phyloP scores from a whole-genome alignment of 2,113 vertebrate species.

The Bujurquina vittata region DNA sequence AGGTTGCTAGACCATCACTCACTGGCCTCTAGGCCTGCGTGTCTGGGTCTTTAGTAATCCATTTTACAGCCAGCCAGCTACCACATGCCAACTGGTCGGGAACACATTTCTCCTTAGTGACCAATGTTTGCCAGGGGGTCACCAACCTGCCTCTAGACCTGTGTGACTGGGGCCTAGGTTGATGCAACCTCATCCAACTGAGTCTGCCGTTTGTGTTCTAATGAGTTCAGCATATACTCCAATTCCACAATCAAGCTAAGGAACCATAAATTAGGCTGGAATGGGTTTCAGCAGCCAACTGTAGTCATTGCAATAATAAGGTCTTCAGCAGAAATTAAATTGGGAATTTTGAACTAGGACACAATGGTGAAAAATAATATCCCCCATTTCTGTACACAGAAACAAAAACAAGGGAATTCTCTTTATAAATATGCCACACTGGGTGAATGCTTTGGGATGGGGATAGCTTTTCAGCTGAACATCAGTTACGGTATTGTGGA shows the following conservation, averaged over 20 bases:
- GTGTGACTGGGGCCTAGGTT: not conserved
- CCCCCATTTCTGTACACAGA: not conserved
- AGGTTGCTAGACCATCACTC: not conserved
- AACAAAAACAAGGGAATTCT: not conserved
- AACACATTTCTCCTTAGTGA: not conserved
- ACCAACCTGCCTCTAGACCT: not conserved
- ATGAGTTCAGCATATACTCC: not conserved
- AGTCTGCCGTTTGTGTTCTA: not conserved
- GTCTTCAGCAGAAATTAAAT: not conserved
- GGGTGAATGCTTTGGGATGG: slow-evolving; percentile 3
- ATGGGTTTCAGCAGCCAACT: not conserved
- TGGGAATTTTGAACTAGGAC: not conserved
- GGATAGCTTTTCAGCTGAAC: slow-evolving; percentile 34
- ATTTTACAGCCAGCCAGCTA: not conserved
- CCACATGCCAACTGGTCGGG: not conserved
- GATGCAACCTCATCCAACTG: too few species aligned
- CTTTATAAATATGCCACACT: not conserved
- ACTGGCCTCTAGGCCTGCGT: not conserved
- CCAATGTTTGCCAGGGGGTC: not conserved
- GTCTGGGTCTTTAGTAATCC: not conserved
- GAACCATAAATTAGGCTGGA: not conserved
- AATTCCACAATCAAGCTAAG: not conserved
- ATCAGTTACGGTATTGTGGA: slow-evolving; percentile 18
- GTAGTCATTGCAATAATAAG: not conserved
- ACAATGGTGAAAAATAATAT: not conserved